Base-by-base conservation (phyloP, 2,113 vertebrate species). In the Sminthopsis crassicaudata region DNA sequence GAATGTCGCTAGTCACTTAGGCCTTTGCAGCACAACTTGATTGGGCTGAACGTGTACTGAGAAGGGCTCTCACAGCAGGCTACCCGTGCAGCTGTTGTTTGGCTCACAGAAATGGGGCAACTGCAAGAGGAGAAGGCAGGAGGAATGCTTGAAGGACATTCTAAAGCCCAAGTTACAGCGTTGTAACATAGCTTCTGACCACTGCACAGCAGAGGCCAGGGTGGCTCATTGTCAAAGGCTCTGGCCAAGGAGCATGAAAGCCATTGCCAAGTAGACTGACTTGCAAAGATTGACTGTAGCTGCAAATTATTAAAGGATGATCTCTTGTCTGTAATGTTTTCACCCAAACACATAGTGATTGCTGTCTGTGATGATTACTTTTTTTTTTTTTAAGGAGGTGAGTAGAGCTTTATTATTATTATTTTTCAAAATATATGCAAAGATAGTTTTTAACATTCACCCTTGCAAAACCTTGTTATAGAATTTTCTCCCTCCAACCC, bases 71-170 rank as follows among this genome's bases (percentile, higher is more conserved):
- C 26, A 91, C 90, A 93, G 27, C 46, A 92, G 94, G 89, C n/a
- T 92, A 76, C 27, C 50, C 16, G 50, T 90, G 57, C 91, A 96
- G 48, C 89, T 96, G 92, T 95, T 95, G 57, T 94, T 92, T 90
- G 91, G 92, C 89, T 96, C 46, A 60, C 91, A 91, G 60, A 94
- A 96, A 50, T 94, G 84, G 30, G 50, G 36, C 91, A 90, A 93
- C 91, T 90, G 89, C 92, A 94, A 96, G 92, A 93, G 60, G 30
- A 92, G 89, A 26, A 84, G 90, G 53, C 96, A 90, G 51, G 91
- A 89, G 42, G 95, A 92, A 89, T 76, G 51, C 91, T 93, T 92
- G 57, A 95, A 96, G 76, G 90, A 48, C 93, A 46, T 89, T 92
- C 50, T 94, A 91, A 93, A 84, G n/a, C 67, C 54, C 84, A 91